Evolutionary conservation across 2,888 invertebrate genomes (phyloP).

Genomic region (Chrysomela aeneicollis): DNA sequence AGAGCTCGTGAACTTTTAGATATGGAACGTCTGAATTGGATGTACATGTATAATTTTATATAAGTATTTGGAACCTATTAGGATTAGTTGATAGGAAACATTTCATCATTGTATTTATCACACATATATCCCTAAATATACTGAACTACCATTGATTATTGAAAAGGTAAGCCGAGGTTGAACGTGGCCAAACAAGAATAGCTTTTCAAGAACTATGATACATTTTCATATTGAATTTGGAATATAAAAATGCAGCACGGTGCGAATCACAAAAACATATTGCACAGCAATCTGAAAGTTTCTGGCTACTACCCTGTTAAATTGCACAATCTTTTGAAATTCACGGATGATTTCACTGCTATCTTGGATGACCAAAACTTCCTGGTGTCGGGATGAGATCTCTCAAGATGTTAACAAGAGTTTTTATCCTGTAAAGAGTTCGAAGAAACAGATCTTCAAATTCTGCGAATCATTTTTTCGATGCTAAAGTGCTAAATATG

Average conservation of each 20-base stretch:
- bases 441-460: too few species aligned
- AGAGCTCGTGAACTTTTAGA: constrained; percentile 3
- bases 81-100: constrained; percentile 31
- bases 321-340: constrained; percentile 43
- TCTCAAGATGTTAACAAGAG: constrained; percentile 1
- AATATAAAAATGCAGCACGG: constrained; percentile 40
- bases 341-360: constrained; percentile 20
- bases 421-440: constrained; percentile 10
- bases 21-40: constrained; percentile 23
- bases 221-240: constrained; percentile 41
- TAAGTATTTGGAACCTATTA: constrained; percentile 31
- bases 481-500: too few species aligned
- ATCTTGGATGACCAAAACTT: constrained; percentile 8
- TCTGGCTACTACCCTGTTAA: constrained; percentile 55
- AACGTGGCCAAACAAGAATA: constrained; percentile 51
- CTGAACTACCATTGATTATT: constrained; percentile 44
- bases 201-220: constrained; percentile 43
- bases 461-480: too few species aligned
- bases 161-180: constrained; percentile 49
- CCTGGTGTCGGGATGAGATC: neutral
- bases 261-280: constrained; percentile 30
- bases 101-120: constrained; percentile 31
- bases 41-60: constrained; percentile 26
- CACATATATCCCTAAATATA: constrained; percentile 42
- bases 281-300: constrained; percentile 37